Conservation (phyloP, 2,797 vertebrate species). For the Serranus cabrilla region DNA sequence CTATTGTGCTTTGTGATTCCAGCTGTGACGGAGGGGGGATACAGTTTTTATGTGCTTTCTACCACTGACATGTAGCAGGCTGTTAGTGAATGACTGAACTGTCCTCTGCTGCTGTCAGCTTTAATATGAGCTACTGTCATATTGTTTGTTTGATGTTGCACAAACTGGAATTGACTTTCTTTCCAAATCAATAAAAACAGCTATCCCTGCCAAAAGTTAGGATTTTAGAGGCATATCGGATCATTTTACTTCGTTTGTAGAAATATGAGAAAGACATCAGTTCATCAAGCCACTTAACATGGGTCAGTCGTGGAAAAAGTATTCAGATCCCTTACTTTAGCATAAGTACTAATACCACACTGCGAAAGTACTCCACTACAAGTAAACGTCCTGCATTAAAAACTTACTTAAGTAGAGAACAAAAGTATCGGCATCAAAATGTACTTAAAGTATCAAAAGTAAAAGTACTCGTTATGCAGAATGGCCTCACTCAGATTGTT, state of each 20-base stretch:
- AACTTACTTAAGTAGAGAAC: too few species aligned
- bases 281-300: background rate
- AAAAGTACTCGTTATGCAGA: too few species aligned
- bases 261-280: background rate
- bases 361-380: too few species aligned
- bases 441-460: too few species aligned
- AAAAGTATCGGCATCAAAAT: too few species aligned
- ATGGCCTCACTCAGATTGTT: too few species aligned
- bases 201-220: background rate
- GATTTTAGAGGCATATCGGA: background rate
- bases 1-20: conserved; percentile 44
- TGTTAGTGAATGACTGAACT: conserved; percentile 1
- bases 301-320: too few species aligned
- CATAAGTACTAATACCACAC: too few species aligned
- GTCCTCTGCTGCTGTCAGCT: background rate
- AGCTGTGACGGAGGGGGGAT: conserved; percentile 5
- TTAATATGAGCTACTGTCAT: background rate
- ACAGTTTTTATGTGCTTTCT: background rate
- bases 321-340: too few species aligned
- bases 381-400: too few species aligned
- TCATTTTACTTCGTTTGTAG: background rate
- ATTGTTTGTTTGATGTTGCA: conserved; percentile 1
- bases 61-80: conserved; percentile 11
- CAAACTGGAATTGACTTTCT: background rate
- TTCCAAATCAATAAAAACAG: conserved; percentile 12